phyloP scores from a whole-genome alignment of 2,797 vertebrate genomes.

The Sebastolobus alascanus region DNA sequence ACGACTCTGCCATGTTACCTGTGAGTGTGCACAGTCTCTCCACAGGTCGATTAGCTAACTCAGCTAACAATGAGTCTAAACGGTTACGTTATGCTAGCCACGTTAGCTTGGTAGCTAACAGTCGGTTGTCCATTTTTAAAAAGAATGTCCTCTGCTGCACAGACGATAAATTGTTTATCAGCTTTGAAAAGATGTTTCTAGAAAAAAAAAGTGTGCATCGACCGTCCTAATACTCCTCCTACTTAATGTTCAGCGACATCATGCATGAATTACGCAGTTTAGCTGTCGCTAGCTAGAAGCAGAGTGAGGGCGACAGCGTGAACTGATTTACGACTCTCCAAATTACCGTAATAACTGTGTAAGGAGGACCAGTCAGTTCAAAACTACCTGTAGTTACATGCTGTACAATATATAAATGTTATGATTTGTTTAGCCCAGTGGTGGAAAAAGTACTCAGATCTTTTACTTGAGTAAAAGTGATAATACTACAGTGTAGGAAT shows the following conservation, averaged over 20 bases:
- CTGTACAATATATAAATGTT: no score
- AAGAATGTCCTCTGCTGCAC: not conserved
- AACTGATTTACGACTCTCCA: slow-evolving; percentile 33
- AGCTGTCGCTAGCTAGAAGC: slow-evolving; percentile 9
- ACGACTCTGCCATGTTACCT: slow-evolving; percentile 71
- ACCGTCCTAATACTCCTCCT: not conserved
- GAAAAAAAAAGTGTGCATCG: not conserved
- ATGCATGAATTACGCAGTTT: slow-evolving; percentile 33
- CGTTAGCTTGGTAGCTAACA: slow-evolving; percentile 46
- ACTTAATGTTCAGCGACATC: not conserved
- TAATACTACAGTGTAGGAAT: no score
- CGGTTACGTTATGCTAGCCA: slow-evolving; percentile 8
- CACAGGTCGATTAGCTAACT: not conserved
- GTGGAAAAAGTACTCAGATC: no score
- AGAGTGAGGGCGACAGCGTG: slow-evolving; percentile 14
- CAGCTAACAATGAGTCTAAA: not conserved
- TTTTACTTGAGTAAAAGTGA: no score
- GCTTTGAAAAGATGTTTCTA: not conserved
- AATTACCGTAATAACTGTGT: slow-evolving; percentile 71
- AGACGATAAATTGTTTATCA: not conserved
- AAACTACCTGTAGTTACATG: not conserved
- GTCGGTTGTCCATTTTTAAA: not conserved
- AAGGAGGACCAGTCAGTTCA: not conserved
- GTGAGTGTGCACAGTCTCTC: slow-evolving; percentile 1
- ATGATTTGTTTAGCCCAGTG: not conserved